Evolutionary conservation across 2,888 invertebrate genomes (phyloP), one percentile per base, ranked within the genome.

Genomic region (Acronicta aceris): DNA sequence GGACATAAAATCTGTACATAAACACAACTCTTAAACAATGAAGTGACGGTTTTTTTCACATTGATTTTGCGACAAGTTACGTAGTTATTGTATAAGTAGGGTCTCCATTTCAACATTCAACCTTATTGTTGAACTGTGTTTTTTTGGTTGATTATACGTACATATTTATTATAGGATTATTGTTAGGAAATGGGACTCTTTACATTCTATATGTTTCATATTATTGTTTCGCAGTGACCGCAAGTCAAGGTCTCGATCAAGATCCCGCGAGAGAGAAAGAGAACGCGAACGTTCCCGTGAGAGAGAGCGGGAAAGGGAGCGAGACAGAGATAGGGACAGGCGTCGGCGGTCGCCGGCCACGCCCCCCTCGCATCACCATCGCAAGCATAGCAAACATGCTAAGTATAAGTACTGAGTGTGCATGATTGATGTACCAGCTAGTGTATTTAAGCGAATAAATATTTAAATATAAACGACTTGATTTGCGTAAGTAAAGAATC

Each of bases 381-480:
- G 92, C 54, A 93, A 93, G 62, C 94, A 94, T 74, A 76, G 76
- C 65, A 94, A 94, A 70, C 94, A 94, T 71, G 79, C 90, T 52
- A 94, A 94, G 78, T 92, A 94, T 66, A 94, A 94, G 76, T 93
- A 94, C 81, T 93, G 73, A 84, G 5, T 3, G 8, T 41, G 9
- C 17, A 21, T 7, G 27, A 40, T 15, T 25, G 38, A 49, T 51
- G 49, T 51, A 58, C 45, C 36, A 48, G 43, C 8, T 52, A 60
- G 61, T 56, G 51, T 69, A 65, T 64, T 51, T 76, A 66, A 73
- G 77, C 9, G 47, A 76, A 67, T 79, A 70, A 69, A 79, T 47
- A 72, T 66, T 79, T 65, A 76, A 51, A 41, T 53, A 30, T 27
- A 25, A 54, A 38, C 12, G 6, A 36, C n/a, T 21, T 6, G 9